These are phyloP conservation scores for Centruroides vittatus DNA, from an alignment of 1,140 invertebrate genomes.

Conservation along the genomic window DNA sequence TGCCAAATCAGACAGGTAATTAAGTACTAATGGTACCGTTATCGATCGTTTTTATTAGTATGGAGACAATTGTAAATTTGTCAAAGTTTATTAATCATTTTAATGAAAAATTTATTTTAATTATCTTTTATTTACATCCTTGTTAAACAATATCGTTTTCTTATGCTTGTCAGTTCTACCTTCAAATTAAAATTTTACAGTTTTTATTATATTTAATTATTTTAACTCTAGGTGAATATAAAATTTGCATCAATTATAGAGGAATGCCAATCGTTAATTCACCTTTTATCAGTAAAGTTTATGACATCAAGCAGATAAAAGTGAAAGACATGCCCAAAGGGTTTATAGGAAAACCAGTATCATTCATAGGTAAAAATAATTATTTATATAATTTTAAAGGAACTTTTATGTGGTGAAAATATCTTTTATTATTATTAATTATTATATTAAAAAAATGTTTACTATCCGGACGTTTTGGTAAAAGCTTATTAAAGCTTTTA, in stretches of 20 bases:
- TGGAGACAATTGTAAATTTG: no score
- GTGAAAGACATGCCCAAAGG: constrained; percentile 82
- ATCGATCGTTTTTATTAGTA: no score
- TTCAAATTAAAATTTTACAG: no score
- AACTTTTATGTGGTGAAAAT: not conserved
- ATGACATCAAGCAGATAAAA: constrained; percentile 85
- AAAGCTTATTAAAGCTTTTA: not conserved
- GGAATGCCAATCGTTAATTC: constrained; percentile 64
- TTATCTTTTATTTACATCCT: no score
- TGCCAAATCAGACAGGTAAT: constrained; percentile 12
- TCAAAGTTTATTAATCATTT: no score
- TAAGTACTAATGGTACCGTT: not conserved
- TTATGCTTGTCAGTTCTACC: no score
- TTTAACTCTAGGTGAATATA: constrained; percentile 54
- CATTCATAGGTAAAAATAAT: constrained; percentile 64
- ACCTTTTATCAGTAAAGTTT: constrained; percentile 86
- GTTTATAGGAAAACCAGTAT: constrained; percentile 80
- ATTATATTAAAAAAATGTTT: not conserved
- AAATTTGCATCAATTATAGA: constrained; percentile 60
- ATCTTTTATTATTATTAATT: not conserved
- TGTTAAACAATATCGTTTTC: no score
- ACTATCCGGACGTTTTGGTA: not conserved
- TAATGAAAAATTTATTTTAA: no score
- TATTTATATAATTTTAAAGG: not conserved
- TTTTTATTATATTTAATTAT: no score